phyloP scores from a whole-genome alignment of 1,140 invertebrate species.

The Branchinecta lindahli region DNA sequence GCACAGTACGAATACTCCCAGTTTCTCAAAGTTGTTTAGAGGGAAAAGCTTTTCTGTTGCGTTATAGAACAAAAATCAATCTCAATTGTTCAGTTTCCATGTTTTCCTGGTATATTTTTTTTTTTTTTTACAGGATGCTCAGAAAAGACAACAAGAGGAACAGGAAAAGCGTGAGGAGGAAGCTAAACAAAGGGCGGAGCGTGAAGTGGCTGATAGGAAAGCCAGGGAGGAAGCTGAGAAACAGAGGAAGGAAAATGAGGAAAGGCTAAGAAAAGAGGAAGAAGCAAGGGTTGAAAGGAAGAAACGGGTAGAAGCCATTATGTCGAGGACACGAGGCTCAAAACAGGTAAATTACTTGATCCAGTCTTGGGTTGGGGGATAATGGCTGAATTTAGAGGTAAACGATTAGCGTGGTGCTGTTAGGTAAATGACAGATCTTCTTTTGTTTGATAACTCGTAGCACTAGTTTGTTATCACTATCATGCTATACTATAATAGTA shows the following conservation, averaged over 20 bases:
- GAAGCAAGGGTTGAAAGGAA: slow-evolving; percentile 56
- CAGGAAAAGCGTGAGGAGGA: slow-evolving; percentile 45
- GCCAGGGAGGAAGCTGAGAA: slow-evolving; percentile 58
- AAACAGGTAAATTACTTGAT: slow-evolving; percentile 23
- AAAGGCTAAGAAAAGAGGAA: slow-evolving; percentile 57
- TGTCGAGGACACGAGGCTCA: slow-evolving; percentile 52
- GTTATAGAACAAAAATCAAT: no score
- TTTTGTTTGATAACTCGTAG: not conserved
- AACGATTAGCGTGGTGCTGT: no score
- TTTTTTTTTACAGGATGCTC: slow-evolving; percentile 34
- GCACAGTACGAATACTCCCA: no score
- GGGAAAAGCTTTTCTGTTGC: no score
- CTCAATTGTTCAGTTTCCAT: no score
- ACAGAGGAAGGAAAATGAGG: slow-evolving; percentile 50
- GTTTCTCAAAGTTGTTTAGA: no score
- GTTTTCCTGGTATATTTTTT: no score
- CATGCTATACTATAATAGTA: no score
- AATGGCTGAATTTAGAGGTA: not conserved
- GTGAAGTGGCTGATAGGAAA: slow-evolving; percentile 57
- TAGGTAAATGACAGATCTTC: no score
- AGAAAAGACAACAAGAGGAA: slow-evolving; percentile 50
- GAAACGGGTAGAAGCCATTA: slow-evolving; percentile 65
- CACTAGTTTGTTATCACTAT: not conserved
- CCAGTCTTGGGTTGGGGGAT: not conserved
- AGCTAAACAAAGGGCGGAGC: slow-evolving; percentile 47